Evolutionary conservation across 2,888 invertebrate species (phyloP), one percentile per base, ranked within the genome.

Genomic region (Scaeva pyrastri): DNA sequence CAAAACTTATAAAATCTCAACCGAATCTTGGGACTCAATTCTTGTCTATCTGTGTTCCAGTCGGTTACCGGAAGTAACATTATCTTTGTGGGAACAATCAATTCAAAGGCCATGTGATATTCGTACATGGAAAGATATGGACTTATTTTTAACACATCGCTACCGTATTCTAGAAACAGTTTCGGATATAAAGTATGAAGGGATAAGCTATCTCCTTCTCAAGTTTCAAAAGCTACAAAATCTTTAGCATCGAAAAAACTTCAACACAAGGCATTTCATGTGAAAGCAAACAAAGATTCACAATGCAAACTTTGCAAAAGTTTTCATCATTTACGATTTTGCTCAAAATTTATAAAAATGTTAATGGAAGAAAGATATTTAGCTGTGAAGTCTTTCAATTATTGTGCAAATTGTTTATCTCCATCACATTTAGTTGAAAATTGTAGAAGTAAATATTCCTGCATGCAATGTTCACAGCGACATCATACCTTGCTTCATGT

Each of bases 61-160:
- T 45, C 10, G 14, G 10, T 11, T 66, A 31, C 48, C 48, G 31
- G 26, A 45, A 66, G 16, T 19, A 2, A 64, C 64, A 2, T 31
- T 48, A 26, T 64, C 64, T 14, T 7, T 64, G n/a, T 64, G 64
- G 64, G 64, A 64, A 45, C 45, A 64, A 64, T 43, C 64, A 3
- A 11, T 64, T 7, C n/a, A 64, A 14, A 64, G 31, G 2, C 26
- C 66, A 2, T 19, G 50, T 11, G 48, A 66, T 5, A 48, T 36
- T 62, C 43, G 23, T 21, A 21, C 60, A 21, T 60, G 60, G 39
- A 56, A 56, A n/a, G 31, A 56, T 31, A 41, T 41, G 41, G 41
- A 60, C 7, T 12, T 2, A 14, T 60, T 60, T 7, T 41, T 60
- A 1, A 60, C 60, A 2, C 12, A 60, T 19, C 39, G 60, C 6